These are phyloP conservation scores for Tenebrosternarchus preto DNA, from an alignment of 2,113 vertebrate species.

Conservation along the genomic window DNA sequence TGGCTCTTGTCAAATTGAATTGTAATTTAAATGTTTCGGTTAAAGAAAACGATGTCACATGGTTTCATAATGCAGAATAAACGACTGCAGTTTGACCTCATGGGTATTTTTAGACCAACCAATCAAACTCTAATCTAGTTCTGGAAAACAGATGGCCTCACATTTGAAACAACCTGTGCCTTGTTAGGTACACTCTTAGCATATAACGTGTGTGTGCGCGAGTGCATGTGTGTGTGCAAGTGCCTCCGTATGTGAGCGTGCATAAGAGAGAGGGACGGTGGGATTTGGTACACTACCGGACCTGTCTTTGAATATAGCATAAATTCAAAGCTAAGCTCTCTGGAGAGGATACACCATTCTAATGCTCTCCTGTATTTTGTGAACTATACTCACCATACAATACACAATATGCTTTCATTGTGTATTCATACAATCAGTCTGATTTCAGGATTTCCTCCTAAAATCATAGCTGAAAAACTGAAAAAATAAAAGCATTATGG, in stretches of 20 bases:
- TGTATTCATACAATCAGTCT: background rate
- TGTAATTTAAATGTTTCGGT: constrained; percentile 12
- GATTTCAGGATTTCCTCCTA: background rate
- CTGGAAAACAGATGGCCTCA: constrained; percentile 34
- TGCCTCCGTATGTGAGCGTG: background rate
- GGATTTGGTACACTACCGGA: background rate
- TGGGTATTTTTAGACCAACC: constrained; percentile 33
- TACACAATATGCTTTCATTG: background rate
- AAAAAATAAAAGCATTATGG: background rate
- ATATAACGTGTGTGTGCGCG: constrained; percentile 1
- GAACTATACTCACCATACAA: too few relatives aligned
- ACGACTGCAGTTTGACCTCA: constrained; percentile 29
- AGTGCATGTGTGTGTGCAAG: background rate
- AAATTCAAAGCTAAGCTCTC: background rate
- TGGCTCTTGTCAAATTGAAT: background rate
- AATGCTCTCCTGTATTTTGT: background rate
- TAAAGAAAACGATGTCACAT: constrained; percentile 23
- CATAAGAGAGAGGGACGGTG: background rate
- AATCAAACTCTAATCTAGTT: constrained; percentile 40
- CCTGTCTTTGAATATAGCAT: background rate
- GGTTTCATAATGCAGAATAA: constrained; percentile 16
- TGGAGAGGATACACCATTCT: background rate
- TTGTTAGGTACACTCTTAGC: constrained; percentile 15
- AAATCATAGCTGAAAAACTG: background rate
- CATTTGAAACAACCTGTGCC: constrained; percentile 26